Base-by-base conservation (phyloP, 2,888 invertebrate species). In the Callosobruchus maculatus region DNA sequence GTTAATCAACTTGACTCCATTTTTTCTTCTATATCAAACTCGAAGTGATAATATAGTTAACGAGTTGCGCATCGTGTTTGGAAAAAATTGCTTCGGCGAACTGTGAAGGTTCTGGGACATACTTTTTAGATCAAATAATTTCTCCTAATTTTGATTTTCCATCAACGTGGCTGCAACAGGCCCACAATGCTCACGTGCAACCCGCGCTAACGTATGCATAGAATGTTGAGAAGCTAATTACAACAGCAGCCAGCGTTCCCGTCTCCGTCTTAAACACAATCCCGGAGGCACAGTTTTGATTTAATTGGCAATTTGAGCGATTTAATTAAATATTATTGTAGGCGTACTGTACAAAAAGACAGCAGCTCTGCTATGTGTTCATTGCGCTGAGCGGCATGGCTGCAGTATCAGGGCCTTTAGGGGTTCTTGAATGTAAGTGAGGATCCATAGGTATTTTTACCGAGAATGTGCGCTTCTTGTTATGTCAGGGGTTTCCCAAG, bases 261-360 rank as follows among this genome's bases (percentile, higher is more conserved):
- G 49, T 18, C 49, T 49, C 1, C 49, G 49, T 49, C 49, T 49
- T 49, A 49, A 68, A 22, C 21, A 68, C 26, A 26, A 22, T 72
- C 72, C 68, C 69, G 22, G 67, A 69, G 26, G 69, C 22, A 18
- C 22, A 72, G 72, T 72, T 72, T 30, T 31, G 31, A 21, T 69
- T 26, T 72, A 72, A 72, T 72, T 72, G 72, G 69, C 72, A 72
- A 72, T 72, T 72, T 68, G 21, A 22, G 22, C 68, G 68, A 20
- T 68, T 68, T 68, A 68, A 68, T 68, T 68, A 68, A 68, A 68
- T 22, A 68, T 68, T 68, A 68, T 68, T 21, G 68, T 20, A n/a
- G 68, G 21, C 5, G 9, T 4, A 68, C 68, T 18, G 13, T 49
- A 49, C 13, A 49, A 49, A 49, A 49, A 49, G 49, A 49, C 49